A percentile compares a stretch with the other conserved stretches of the same genome.
phyloP scores from a whole-genome alignment of 1,140 invertebrate genomes.

The Zaprionus lachaisei region DNA sequence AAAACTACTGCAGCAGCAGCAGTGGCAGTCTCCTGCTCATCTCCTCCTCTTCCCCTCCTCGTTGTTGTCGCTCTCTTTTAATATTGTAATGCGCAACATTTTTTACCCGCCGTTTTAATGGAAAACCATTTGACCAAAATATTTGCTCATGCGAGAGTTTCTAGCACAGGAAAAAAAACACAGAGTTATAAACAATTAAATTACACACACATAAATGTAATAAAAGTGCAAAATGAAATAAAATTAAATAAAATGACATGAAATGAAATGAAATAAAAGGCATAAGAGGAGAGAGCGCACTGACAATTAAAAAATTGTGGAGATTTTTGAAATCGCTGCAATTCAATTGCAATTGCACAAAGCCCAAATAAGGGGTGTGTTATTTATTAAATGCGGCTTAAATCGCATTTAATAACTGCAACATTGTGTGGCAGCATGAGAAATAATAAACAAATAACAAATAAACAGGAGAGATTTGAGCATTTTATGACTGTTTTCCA shows the following conservation, averaged over 20 bases:
- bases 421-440: constrained; percentile 22
- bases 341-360: constrained; percentile 48
- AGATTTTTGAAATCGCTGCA: constrained; percentile 32
- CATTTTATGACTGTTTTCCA: neutral
- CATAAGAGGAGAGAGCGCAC: neutral
- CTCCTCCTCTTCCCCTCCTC: neutral
- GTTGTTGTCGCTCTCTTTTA: constrained; percentile 61
- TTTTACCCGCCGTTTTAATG: constrained; percentile 64
- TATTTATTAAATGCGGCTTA: constrained; percentile 75
- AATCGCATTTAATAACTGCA: constrained; percentile 75
- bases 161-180: constrained; percentile 24
- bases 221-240: constrained; percentile 2
- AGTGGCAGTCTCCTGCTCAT: neutral
- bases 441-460: constrained; percentile 3
- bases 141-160: constrained; percentile 41
- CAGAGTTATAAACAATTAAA: constrained; percentile 45
- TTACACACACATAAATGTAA: constrained; percentile 25
- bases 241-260: neutral
- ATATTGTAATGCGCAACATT: constrained; percentile 78
- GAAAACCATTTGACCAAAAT: constrained; percentile 62
- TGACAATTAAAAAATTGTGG: constrained; percentile 62
- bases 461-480: neutral
- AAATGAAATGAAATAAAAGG: neutral
- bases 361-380: constrained; percentile 41
- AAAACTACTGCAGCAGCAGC: constrained; percentile 15